A percentile compares a stretch with the other conserved stretches of the same genome.
Evolutionary conservation across 2,797 vertebrate genomes (phyloP).

Genomic region (Rhabdophis nuchalis): DNA sequence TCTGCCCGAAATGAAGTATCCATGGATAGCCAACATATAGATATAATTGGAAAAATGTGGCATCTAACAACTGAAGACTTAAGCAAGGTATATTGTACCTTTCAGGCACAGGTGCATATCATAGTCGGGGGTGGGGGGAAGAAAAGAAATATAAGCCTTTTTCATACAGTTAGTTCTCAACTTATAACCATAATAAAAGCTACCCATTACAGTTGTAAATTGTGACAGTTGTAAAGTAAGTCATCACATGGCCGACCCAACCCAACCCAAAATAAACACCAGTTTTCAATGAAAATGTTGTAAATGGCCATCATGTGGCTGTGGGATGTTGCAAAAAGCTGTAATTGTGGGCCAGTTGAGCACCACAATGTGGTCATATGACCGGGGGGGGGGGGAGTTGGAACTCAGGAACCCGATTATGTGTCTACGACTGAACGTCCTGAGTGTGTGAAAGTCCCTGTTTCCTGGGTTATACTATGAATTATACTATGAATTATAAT

Average conservation of each 20-base stretch:
- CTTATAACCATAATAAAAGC: not conserved
- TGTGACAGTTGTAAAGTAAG: not conserved
- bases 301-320: not conserved
- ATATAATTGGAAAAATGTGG: not conserved
- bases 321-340: not conserved
- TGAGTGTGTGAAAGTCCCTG: not conserved
- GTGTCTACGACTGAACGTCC: not conserved
- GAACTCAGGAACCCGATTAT: not conserved
- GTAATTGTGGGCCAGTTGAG: not conserved
- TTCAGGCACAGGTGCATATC: not conserved
- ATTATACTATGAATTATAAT: not conserved
- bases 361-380: not conserved
- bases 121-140: not conserved
- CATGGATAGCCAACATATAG: not conserved
- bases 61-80: not conserved
- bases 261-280: not conserved
- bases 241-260: too few relatives aligned
- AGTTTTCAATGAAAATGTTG: not conserved
- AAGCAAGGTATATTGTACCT: not conserved
- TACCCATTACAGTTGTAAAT: not conserved
- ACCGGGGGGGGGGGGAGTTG: not conserved
- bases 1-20: not conserved
- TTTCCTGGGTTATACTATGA: not conserved
- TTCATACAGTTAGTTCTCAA: not conserved
- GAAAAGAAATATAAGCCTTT: conserved; percentile 4